Conservation (phyloP, 2,113 vertebrate species). For the Scomber colias region DNA sequence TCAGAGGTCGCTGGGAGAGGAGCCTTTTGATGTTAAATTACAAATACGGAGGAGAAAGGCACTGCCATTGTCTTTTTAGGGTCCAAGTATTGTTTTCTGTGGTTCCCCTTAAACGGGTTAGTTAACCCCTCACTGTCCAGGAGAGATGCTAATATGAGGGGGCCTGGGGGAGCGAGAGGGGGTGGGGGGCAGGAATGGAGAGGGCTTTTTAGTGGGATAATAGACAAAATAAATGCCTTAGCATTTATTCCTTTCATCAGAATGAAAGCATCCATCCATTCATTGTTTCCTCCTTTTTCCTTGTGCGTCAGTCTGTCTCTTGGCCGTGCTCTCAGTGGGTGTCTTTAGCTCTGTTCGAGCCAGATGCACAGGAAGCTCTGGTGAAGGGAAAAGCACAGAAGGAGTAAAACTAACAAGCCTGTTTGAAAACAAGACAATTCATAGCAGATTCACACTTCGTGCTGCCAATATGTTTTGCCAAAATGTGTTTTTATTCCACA, state of each 20-base stretch:
- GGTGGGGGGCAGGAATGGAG: constrained; percentile 68
- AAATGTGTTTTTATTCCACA: constrained; percentile 31
- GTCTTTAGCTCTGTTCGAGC: constrained; percentile 51
- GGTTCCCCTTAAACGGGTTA: constrained; percentile 86
- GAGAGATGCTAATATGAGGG: constrained; percentile 75
- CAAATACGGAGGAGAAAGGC: constrained; percentile 86
- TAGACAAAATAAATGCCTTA: constrained; percentile 80
- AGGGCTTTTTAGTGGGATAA: constrained; percentile 80
- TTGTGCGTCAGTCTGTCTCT: constrained; percentile 63
- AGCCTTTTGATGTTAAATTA: constrained; percentile 91
- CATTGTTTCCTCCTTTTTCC: constrained; percentile 73
- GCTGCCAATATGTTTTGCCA: constrained; percentile 27
- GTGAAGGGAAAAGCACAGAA: constrained; percentile 52
- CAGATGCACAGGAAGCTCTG: constrained; percentile 52
- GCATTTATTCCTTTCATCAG: constrained; percentile 79
- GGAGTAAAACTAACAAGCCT: constrained; percentile 66
- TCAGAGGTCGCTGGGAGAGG: constrained; percentile 87
- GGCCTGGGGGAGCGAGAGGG: constrained; percentile 65
- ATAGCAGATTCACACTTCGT: constrained; percentile 22
- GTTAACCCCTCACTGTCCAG: constrained; percentile 83
- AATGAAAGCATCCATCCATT: constrained; percentile 81
- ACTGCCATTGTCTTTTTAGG: constrained; percentile 86
- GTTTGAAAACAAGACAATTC: constrained; percentile 51
- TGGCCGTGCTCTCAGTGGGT: constrained; percentile 64
- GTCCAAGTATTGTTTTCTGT: constrained; percentile 85